Evolutionary conservation across 2,888 invertebrate species (phyloP), one percentile per base, ranked within the genome.

Genomic region (Schrankia costaestrigalis): DNA sequence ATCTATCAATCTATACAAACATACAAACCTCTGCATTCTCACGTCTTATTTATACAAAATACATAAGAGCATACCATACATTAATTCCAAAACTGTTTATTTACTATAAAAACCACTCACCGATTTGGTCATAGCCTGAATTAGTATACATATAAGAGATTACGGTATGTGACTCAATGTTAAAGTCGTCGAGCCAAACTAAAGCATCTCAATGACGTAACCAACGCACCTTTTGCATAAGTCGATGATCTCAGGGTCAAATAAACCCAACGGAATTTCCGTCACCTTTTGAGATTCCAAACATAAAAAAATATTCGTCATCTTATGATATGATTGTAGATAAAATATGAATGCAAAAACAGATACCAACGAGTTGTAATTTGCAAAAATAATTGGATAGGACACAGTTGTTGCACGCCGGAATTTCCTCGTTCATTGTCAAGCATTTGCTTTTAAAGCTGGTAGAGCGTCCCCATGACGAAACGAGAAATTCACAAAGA

Each of bases 351-450:
- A 7, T 7, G 3, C 3, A 3, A 59, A 52, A 46, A 46, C 42
- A 48, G 50, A 49, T 47, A 47, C 28, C 29, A 56, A 47, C 50
- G 41, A 55, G 51, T 58, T 55, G 53, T 68, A 68, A 71, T 71
- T 71, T 60, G 71, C 61, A 46, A 71, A 71, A 76, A 76, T 73
- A 77, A 77, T 77, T 77, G 66, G 72, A 61, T 60, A 70, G 58
- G 52, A 59, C 54, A 58, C 64, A 70, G 71, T 59, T 63, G 69
- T 58, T 56, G 66, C 60, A 57, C 59, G 58, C 63, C 73, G 75
- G 78, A 76, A 78, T 66, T 80, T 77, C 77, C 80, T 68, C 51
- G 66, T 77, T 49, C 68, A 79, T 78, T 79, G 75, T 77, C 59
- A 69, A 69, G 61, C 62, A 55, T 63, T 73, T 75, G 63, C 73